Percentiles rank a stretch among this genome's conserved stretches.
Evolutionary conservation across 2,888 invertebrate genomes (phyloP).

Genomic region (Odontomyia ornata): DNA sequence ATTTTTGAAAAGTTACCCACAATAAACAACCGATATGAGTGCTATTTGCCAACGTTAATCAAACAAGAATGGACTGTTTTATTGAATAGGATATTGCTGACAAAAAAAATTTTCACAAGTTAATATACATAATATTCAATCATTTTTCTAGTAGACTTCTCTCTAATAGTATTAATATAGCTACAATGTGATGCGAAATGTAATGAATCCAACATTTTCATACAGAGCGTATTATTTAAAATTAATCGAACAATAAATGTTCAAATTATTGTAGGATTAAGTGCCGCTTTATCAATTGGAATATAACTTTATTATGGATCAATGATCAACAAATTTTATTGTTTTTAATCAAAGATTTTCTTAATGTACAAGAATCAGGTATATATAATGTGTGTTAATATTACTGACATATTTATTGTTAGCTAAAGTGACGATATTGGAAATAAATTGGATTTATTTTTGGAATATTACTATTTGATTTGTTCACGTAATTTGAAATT

Average conservation of each 20-base stretch:
- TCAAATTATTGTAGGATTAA: not conserved
- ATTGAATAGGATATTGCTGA: not conserved
- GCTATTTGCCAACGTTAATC: not conserved
- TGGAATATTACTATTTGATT: not conserved
- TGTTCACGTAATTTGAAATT: not conserved
- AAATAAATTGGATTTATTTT: not conserved
- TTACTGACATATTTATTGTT: conserved; percentile 4
- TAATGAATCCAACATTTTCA: not conserved
- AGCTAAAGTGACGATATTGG: not conserved
- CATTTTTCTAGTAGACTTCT: not conserved
- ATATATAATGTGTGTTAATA: not conserved
- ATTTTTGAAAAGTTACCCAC: not conserved
- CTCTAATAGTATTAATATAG: conserved; percentile 6
- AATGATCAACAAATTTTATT: not conserved
- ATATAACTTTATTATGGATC: not conserved
- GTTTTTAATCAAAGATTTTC: not conserved
- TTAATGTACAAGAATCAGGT: not conserved
- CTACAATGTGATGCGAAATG: not conserved
- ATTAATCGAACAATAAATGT: not conserved
- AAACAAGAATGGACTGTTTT: not conserved
- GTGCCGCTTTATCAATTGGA: no score
- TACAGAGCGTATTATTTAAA: no score
- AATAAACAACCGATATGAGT: not conserved
- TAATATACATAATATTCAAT: not conserved
- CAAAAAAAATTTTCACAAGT: not conserved